Base-by-base conservation (phyloP, 2,797 vertebrate species). In the Myripristis jacobus region DNA sequence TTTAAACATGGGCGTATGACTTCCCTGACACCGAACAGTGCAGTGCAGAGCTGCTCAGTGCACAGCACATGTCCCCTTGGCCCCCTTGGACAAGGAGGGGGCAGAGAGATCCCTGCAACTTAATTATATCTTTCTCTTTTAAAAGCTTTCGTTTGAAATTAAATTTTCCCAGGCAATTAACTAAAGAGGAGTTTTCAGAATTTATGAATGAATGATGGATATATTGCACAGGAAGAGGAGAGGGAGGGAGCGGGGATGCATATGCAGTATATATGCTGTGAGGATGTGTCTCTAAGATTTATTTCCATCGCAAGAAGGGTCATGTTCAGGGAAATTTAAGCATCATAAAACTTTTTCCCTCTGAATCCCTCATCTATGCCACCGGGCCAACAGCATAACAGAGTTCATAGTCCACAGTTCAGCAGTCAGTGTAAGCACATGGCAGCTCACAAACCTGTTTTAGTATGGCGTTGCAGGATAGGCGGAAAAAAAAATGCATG, bases 81-180 rank as follows among this genome's bases (percentile, higher is more conserved):
- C 67, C 73, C 79, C 73, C n/a, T 43, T 12, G 44, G 62, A 74
- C 66, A 50, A 65, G 81, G 70, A 63, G 71, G 69, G 67, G 75
- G 64, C 70, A 70, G 36, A 77, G 77, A 86, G 82, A 92, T 91
- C 85, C 88, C 84, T 86, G 85, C 87, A 90, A 93, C 92, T 93
- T 93, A 89, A 93, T 92, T 93, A 92, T 90, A 86, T 92, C 88
- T 91, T 91, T 90, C 84, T 92, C 79, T 90, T 94, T 92, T 93
- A 91, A 94, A 93, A 93, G 93, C 92, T 93, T 93, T 94, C 84
- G 54, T 91, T 92, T 92, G 80, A 89, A 91, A 94, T 92, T 90
- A 89, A 83, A 91, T 90, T 90, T 91, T 90, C 88, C 86, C 59
- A 86, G 85, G 87, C 91, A 93, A 93, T 94, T 93, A 94, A 91